A percentile compares a stretch with the other conserved stretches of the same genome.
Conservation (phyloP, 2,113 vertebrate genomes). For the Myrmecobius fasciatus region DNA sequence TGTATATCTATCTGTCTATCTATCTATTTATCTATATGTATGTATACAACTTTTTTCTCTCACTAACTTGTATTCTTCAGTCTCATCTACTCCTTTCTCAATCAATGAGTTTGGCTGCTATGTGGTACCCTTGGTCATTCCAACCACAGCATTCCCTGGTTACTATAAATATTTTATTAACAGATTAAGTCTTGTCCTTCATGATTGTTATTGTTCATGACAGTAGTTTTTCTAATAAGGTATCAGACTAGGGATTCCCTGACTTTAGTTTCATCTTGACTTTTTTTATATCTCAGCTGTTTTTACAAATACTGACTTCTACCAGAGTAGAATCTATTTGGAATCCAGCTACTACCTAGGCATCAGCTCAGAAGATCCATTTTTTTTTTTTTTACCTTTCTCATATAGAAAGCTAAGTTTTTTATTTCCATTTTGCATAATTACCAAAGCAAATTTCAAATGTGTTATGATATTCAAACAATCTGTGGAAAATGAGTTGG, state of each 20-base stretch:
- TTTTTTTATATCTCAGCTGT: neutral
- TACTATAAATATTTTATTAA: neutral
- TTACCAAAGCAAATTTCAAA: neutral
- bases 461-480: neutral
- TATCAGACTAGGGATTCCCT: neutral
- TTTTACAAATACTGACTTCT: neutral
- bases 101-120: neutral
- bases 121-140: neutral
- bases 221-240: neutral
- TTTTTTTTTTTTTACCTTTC: neutral
- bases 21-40: too few species aligned
- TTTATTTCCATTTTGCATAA: neutral
- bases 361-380: neutral
- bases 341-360: neutral
- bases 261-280: neutral
- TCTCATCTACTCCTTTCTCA: neutral
- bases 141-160: neutral
- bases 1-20: too few species aligned
- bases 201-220: neutral
- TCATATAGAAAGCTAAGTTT: neutral
- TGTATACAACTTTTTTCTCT: too few species aligned
- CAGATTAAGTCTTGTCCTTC: neutral
- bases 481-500: slow-evolving; percentile 2
- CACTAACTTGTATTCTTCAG: neutral
- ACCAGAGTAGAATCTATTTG: neutral